phyloP scores from a whole-genome alignment of 2,888 invertebrate species.

The Geophilus truncorum region DNA sequence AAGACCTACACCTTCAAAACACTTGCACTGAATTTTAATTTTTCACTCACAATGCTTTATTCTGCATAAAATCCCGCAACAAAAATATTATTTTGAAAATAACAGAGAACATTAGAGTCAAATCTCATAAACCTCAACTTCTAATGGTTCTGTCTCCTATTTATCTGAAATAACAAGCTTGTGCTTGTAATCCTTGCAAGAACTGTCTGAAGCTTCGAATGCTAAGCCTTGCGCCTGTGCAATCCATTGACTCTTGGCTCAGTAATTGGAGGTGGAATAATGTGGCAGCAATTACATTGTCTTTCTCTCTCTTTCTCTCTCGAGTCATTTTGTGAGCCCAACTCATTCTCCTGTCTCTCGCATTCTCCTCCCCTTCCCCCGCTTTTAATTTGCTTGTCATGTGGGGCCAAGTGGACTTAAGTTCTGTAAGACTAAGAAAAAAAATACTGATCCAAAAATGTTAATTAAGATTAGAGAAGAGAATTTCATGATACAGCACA shows the following conservation, averaged over 20 bases:
- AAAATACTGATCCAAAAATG: neutral
- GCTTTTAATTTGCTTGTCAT: constrained; percentile 14
- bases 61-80: neutral
- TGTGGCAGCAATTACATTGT: constrained; percentile 25
- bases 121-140: neutral
- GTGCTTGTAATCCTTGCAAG: constrained; percentile 21
- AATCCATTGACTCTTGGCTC: constrained; percentile 25
- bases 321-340: constrained; percentile 21
- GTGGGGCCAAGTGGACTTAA: constrained; percentile 25
- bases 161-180: constrained; percentile 21
- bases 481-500: neutral
- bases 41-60: neutral
- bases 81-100: neutral
- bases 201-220: constrained; percentile 2
- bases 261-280: constrained; percentile 27
- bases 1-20: neutral
- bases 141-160: neutral
- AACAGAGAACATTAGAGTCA: neutral
- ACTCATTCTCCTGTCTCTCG: neutral
- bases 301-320: neutral
- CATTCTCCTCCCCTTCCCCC: neutral
- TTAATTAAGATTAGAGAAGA: neutral
- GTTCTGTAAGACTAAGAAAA: neutral
- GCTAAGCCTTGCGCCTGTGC: constrained; percentile 13
- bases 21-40: neutral